These are phyloP conservation scores for Hedya salicella DNA, from an alignment of 2,888 invertebrate genomes.

Conservation along the genomic window DNA sequence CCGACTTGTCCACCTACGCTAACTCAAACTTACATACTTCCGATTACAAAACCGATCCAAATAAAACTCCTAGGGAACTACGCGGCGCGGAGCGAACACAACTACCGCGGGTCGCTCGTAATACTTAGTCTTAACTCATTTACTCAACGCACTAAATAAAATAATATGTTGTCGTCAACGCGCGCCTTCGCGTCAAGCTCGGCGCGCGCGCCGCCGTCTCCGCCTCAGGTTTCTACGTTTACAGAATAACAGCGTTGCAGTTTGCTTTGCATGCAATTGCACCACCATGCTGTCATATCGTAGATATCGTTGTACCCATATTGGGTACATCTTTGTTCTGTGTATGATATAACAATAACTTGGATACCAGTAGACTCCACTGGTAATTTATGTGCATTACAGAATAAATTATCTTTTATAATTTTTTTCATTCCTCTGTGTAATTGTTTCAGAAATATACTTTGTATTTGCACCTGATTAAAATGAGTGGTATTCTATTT, in stretches of 20 bases:
- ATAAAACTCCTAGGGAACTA: conserved; percentile 56
- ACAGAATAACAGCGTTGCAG: no score
- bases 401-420: no score
- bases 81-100: conserved; percentile 42
- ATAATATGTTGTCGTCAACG: conserved; percentile 78
- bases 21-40: conserved; percentile 69
- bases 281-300: no score
- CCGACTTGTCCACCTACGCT: conserved; percentile 76
- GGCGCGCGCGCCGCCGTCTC: conserved; percentile 53
- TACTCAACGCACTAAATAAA: conserved; percentile 70
- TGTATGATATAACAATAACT: no score
- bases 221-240: conserved; percentile 47
- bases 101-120: conserved; percentile 33
- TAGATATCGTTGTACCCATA: no score
- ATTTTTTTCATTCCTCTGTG: no score
- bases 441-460: no score
- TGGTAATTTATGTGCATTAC: no score
- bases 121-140: conserved; percentile 41
- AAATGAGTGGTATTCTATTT: no score
- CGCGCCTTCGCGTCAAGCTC: conserved; percentile 78
- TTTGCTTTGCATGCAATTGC: conserved; percentile 4
- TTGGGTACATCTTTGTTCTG: no score
- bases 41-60: conserved; percentile 46
- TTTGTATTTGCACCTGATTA: no score
- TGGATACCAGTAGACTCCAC: no score